A percentile compares a stretch with the other conserved stretches of the same genome.
phyloP scores from a whole-genome alignment of 1,140 invertebrate species.

The Diuraphis noxia region DNA sequence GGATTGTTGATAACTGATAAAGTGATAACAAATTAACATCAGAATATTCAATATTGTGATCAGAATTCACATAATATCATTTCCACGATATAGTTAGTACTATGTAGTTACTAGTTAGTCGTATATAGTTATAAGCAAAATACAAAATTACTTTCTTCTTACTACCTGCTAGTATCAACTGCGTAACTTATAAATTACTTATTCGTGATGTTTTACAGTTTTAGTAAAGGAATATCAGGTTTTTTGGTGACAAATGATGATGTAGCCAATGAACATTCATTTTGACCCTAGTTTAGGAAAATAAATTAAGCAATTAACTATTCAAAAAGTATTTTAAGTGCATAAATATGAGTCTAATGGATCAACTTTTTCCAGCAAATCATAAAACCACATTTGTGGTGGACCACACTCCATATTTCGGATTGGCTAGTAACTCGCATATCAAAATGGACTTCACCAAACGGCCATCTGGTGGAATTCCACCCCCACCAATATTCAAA shows the following conservation, averaged over 20 bases:
- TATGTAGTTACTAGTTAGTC: no score
- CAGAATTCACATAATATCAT: no score
- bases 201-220: no score
- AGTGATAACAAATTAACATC: background rate
- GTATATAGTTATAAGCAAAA: no score
- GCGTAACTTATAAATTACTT: no score
- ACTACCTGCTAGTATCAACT: no score
- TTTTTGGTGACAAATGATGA: background rate
- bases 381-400: constrained; percentile 95
- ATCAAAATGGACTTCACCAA: constrained; percentile 88
- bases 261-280: background rate
- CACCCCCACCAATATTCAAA: constrained; percentile 79
- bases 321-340: background rate
- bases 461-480: constrained; percentile 72
- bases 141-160: no score
- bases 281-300: background rate
- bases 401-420: constrained; percentile 88
- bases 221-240: background rate
- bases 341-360: constrained; percentile 17
- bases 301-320: background rate
- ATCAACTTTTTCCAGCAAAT: constrained; percentile 68
- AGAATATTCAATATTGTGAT: no score
- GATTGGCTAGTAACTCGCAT: constrained; percentile 80
- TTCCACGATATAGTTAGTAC: no score
- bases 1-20: background rate